Percentiles rank a stretch among this genome's conserved stretches.
Evolutionary conservation across 2,113 vertebrate species (phyloP).

Genomic region (Phaethornis superciliosus): DNA sequence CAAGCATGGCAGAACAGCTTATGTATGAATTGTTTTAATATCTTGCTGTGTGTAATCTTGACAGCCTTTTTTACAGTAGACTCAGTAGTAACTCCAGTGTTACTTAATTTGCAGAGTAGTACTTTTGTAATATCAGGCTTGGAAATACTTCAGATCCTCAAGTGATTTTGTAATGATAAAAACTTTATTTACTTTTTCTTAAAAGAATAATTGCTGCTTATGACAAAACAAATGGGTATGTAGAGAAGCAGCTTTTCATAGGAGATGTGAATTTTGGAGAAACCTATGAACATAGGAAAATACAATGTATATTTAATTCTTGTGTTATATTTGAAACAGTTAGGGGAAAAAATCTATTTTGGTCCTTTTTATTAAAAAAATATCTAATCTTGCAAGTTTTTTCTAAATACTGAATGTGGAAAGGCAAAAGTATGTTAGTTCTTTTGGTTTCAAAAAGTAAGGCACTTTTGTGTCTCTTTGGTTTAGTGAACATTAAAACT

Average conservation of each 20-base stretch:
- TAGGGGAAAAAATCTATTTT: neutral
- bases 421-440: neutral
- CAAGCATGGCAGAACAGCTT: neutral
- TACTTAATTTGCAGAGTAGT: neutral
- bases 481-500: constrained; percentile 18
- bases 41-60: neutral
- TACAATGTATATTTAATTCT: neutral
- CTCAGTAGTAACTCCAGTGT: neutral
- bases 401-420: neutral
- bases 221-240: neutral
- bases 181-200: neutral
- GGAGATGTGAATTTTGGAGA: neutral
- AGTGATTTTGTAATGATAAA: neutral
- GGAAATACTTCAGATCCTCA: neutral
- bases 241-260: neutral
- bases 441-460: neutral
- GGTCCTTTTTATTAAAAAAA: neutral
- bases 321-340: neutral
- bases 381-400: neutral
- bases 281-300: neutral
- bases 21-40: neutral
- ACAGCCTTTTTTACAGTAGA: neutral
- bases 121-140: neutral
- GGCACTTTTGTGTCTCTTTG: constrained; percentile 4
- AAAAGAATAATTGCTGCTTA: neutral